Base-by-base conservation (phyloP, 92 coral and sea anemone species). In the Zoanthus solanderi region DNA sequence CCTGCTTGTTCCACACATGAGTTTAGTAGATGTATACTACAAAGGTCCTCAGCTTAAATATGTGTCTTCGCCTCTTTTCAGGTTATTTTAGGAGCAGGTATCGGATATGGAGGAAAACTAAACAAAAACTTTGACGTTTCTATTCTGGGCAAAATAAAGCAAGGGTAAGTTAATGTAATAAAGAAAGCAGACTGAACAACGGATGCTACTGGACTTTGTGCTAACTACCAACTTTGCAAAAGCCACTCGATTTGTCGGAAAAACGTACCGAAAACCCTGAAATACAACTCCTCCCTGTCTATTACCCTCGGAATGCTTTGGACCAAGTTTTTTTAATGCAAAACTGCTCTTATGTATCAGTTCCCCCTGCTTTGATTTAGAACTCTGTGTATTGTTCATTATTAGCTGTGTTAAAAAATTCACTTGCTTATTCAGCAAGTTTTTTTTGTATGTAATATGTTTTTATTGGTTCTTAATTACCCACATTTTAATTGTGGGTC, bases 41-140 rank as follows among this genome's bases (percentile, higher is more conserved):
- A 54, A 54, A 54, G 60, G 60, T 0, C 9, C 60, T 9, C 60
- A 54, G 60, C 60, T 6, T 54, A 54, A 54, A 0, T 9, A 54
- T 54, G 60, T 54, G 60, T 15, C 58, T 53, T 1, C 9, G 5
- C 58, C 58, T 34, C 31, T 31, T 14, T 72, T 14, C 71, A 94
- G 98, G 96, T 94, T 31, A 66, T 93, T 18, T 84, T 92, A 17
- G 98, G 98, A 60, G 91, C 99, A 61, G 94, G 90, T 0, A 89
- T 96, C 0, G 95, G 97, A n/a, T 93, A 95, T 85, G 94, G 92
- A 15, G 97, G 92, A 2, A 71, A 89, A 18, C 89, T 96, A 15
- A 90, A 89, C 73, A 50, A 82, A 30, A 90, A 88, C 44, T 96
- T 92, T 69, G 95, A 79, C 31, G 94, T 95, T 14, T 87, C 93